A percentile compares a stretch with the other conserved stretches of the same genome.
These are phyloP conservation scores for mouse (Mus musculus) DNA, from an alignment of 2,113 vertebrate genomes.

Conservation along the genomic window GRCm39 chr12:81798001-81798500, in stretches of 20 bases:
- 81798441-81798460: conserved; percentile 19
- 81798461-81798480: neutral
- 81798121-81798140: neutral
- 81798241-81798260: neutral
- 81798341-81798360: conserved; percentile 1
- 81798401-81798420: neutral
- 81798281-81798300: neutral
- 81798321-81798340: neutral
- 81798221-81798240: neutral
- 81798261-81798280: neutral
- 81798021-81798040: neutral
- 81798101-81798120: neutral
- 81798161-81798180: neutral
- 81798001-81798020: neutral
- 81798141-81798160: neutral
- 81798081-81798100: neutral
- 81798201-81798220: neutral
- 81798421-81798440: neutral
- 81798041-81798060: neutral
- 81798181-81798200: too few relatives aligned
- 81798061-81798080: neutral
- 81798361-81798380: conserved; percentile 16
- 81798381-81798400: conserved; percentile 31
- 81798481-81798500: neutral
- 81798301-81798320: neutral